These are phyloP conservation scores for Chelon labrosus DNA, from an alignment of 2,797 vertebrate genomes.

Conservation along the genomic window DNA sequence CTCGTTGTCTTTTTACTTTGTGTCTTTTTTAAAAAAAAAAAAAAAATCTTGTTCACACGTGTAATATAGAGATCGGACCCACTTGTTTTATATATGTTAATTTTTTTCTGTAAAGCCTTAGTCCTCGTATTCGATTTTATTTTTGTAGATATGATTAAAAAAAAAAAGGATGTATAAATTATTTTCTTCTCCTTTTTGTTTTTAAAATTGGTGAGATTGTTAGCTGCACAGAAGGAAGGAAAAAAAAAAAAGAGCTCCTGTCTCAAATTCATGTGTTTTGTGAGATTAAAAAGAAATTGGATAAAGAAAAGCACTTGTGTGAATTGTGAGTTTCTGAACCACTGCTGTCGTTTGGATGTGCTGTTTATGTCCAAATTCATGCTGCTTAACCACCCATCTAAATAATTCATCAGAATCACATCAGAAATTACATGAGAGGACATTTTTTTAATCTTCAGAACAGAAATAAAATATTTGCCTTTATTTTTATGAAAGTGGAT, in stretches of 20 bases:
- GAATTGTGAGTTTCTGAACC: background rate
- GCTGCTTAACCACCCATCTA: too few relatives aligned
- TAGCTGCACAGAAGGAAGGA: slow-evolving; percentile 84
- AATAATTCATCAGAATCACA: too few relatives aligned
- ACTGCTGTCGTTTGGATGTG: background rate
- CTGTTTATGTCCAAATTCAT: background rate
- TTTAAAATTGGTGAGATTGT: slow-evolving; percentile 79
- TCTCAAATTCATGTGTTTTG: slow-evolving; percentile 84
- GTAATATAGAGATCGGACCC: slow-evolving; percentile 84
- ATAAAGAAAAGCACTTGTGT: slow-evolving; percentile 41
- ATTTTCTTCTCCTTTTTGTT: slow-evolving; percentile 83
- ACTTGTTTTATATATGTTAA: slow-evolving; percentile 81
- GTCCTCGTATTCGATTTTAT: slow-evolving; percentile 84
- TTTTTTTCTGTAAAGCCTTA: slow-evolving; percentile 85
- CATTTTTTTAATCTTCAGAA: too few relatives aligned
- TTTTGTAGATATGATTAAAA: slow-evolving; percentile 86
- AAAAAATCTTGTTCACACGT: slow-evolving; percentile 70
- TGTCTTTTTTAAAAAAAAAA: slow-evolving; percentile 20
- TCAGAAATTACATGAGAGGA: too few relatives aligned
- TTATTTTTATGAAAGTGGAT: too few relatives aligned
- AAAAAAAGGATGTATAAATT: slow-evolving; percentile 84
- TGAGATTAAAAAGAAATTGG: slow-evolving; percentile 84
- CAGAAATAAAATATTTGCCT: too few relatives aligned
- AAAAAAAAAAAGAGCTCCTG: slow-evolving; percentile 64
- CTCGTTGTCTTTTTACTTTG: slow-evolving; percentile 65